phyloP scores from a whole-genome alignment of 1,140 invertebrate species.

The Luehdorfia chinensis region DNA sequence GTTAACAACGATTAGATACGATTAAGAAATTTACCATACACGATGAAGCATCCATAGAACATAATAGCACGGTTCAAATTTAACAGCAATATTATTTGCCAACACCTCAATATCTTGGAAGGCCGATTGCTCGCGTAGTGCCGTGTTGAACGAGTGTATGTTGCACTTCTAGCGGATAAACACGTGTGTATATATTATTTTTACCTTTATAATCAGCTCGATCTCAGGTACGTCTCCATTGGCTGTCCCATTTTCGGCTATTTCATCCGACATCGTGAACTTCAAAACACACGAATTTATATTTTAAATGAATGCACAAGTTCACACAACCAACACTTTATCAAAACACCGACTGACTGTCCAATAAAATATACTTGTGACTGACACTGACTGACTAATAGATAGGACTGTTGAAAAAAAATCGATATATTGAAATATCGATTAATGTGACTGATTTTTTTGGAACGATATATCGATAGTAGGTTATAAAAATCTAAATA shows the following conservation, averaged over 20 bases:
- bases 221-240: constrained; percentile 87
- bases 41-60: background rate
- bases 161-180: constrained; percentile 41
- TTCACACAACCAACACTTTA: constrained; percentile 57
- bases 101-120: constrained; percentile 53
- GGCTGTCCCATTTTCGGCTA: constrained; percentile 79
- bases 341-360: constrained; percentile 52
- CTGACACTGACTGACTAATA: constrained; percentile 15
- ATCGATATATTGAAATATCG: too few species aligned
- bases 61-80: background rate
- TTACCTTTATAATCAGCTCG: constrained; percentile 89
- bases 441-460: too few species aligned
- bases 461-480: too few species aligned
- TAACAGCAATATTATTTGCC: constrained; percentile 31
- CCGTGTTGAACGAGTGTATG: constrained; percentile 37
- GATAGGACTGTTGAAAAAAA: too few species aligned
- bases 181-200: constrained; percentile 42
- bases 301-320: constrained; percentile 42
- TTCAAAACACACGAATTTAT: constrained; percentile 52
- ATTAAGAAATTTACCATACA: background rate
- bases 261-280: constrained; percentile 76
- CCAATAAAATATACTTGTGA: too few species aligned
- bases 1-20: constrained; percentile 9
- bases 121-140: constrained; percentile 43
- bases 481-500: too few species aligned